Base-by-base conservation (phyloP, 2,797 vertebrate species). In the Acanthurus leucopareius region DNA sequence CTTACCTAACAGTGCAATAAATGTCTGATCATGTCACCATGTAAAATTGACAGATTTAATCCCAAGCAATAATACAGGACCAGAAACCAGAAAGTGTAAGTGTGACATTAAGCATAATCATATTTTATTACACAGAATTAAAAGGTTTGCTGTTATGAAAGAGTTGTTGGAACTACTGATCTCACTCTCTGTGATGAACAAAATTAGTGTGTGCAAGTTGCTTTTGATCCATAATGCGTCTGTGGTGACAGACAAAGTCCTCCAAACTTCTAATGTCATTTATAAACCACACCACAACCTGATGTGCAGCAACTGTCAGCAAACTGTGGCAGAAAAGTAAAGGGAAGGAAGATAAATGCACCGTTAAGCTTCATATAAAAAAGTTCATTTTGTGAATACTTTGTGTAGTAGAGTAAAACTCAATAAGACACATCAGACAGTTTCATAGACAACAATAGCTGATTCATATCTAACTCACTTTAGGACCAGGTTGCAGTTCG, bases 371-470 rank as follows among this genome's bases (percentile, higher is more conserved):
- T 54, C 17, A 32, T 42, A 47, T 42, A n/a, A 47, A 42, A 17
- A 67, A 38, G 22, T 63, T 48, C 16, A 58, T 49, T 19, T 15
- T 1, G 13, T 73, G 32, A 73, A 59, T 54, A n/a, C 52, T 53
- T 51, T 64, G 65, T 19, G 28, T 44, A 22, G 40, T 11, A 5
- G 4, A 40, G 7, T 16, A 0, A 70, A 82, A 64, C 25, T 16
- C 54, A 61, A 53, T 81, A 52, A 20, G 8, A 5, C 61, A 77
- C 67, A 52, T 28, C 1, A 44, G 59, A 82, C 61, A 47, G 35
- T 61, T 35, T 42, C 32, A 57, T 17, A 71, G 65, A 69, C 72
- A 85, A 89, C 83, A 92, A 88, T 77, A 75, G 79, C 56, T 47
- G 73, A 83, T 88, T 88, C 73, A 83, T 77, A 79, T 81, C 42